Percentiles rank a stretch among this genome's conserved stretches.
These are phyloP conservation scores for Pantala flavescens DNA, from an alignment of 1,140 invertebrate species.

Conservation along the genomic window DNA sequence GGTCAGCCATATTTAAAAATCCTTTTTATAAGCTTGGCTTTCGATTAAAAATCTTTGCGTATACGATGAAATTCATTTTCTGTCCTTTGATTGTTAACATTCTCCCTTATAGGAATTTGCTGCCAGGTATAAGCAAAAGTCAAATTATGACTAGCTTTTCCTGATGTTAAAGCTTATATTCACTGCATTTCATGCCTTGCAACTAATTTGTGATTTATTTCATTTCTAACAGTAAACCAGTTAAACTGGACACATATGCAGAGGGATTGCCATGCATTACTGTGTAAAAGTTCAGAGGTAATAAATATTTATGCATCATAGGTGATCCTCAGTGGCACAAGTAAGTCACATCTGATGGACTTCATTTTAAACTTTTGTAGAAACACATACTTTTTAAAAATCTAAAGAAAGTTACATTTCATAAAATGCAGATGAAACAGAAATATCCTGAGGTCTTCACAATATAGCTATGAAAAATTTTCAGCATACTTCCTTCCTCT, in stretches of 20 bases:
- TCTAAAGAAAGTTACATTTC: too few species aligned
- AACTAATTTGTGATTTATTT: background rate
- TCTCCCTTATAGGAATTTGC: background rate
- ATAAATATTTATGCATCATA: too few species aligned
- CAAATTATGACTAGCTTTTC: background rate
- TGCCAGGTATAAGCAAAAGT: background rate
- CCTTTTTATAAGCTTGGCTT: background rate
- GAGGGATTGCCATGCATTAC: too few species aligned
- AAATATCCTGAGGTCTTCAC: too few species aligned
- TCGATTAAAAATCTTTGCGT: background rate
- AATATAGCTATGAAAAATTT: too few species aligned
- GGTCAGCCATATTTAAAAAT: background rate
- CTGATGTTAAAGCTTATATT: background rate
- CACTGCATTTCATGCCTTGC: background rate
- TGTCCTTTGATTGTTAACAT: background rate
- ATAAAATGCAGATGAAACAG: too few species aligned
- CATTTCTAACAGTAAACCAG: background rate
- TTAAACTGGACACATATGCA: background rate
- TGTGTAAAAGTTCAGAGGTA: too few species aligned
- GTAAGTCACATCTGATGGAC: too few species aligned
- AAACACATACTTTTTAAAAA: too few species aligned
- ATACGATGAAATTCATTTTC: background rate
- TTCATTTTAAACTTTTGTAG: too few species aligned
- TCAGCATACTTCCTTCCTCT: too few species aligned
- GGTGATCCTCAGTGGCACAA: too few species aligned